These are phyloP conservation scores for Hypena proboscidalis DNA, from an alignment of 2,888 invertebrate species.

Conservation along the genomic window DNA sequence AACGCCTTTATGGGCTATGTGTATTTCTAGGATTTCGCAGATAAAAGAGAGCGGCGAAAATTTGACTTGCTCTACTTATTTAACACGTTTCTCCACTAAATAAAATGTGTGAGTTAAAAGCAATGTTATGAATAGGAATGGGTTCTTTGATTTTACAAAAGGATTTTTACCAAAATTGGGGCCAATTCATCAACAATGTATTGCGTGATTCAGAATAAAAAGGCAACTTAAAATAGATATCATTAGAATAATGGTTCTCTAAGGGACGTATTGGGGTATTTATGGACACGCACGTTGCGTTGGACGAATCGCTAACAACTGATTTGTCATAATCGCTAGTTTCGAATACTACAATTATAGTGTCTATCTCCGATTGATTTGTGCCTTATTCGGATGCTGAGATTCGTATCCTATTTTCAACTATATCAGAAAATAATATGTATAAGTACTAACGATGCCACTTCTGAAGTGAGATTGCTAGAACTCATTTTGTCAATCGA, in stretches of 20 bases:
- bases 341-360: slow-evolving; percentile 1
- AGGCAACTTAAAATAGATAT: slow-evolving; percentile 8
- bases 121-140: too few species aligned
- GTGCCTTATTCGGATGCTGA: too few species aligned
- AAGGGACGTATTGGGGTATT: neutral
- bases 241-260: slow-evolving; percentile 1
- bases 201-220: slow-evolving; percentile 12
- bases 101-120: too few species aligned
- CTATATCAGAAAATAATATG: too few species aligned
- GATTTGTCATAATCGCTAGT: slow-evolving; percentile 20
- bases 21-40: slow-evolving; percentile 20
- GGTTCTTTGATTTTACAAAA: neutral
- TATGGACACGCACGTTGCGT: slow-evolving; percentile 20
- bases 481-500: too few species aligned
- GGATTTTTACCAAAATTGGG: neutral
- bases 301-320: slow-evolving; percentile 20
- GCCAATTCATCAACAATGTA: slow-evolving; percentile 1
- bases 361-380: too few species aligned
- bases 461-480: too few species aligned
- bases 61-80: neutral
- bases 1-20: slow-evolving; percentile 21
- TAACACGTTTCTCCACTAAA: neutral
- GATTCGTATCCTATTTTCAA: too few species aligned
- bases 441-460: too few species aligned
- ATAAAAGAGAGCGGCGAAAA: slow-evolving; percentile 8